phyloP scores from a whole-genome alignment of 1,140 invertebrate genomes.

The Eueides isabella region DNA sequence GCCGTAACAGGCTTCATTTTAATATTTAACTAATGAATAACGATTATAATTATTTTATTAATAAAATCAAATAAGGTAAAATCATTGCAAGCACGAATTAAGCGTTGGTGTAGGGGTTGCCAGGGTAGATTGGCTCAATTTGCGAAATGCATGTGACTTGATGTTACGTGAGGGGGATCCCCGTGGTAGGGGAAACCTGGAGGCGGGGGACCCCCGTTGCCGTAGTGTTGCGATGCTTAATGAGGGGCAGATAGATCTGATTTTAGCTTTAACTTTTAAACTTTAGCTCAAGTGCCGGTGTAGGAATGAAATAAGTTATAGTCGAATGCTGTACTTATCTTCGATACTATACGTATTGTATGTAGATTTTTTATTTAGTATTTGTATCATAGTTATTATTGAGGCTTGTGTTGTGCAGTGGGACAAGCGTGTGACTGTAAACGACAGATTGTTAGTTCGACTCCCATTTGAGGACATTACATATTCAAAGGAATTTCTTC shows the following conservation, averaged over 20 bases:
- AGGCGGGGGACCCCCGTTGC: slow-evolving; percentile 15
- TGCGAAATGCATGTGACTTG: slow-evolving; percentile 46
- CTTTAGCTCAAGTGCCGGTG: not conserved
- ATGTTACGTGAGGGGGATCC: slow-evolving; percentile 47
- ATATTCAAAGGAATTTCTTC: too few relatives aligned
- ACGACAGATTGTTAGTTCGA: too few relatives aligned
- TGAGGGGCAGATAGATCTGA: slow-evolving; percentile 30
- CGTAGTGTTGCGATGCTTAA: slow-evolving; percentile 40
- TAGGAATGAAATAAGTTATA: not conserved
- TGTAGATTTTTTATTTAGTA: too few relatives aligned
- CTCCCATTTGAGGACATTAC: too few relatives aligned
- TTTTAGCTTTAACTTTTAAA: slow-evolving; percentile 20
- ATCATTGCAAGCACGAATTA: slow-evolving; percentile 24
- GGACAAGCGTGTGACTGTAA: too few relatives aligned
- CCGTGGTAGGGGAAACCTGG: slow-evolving; percentile 18
- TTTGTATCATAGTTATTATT: too few relatives aligned
- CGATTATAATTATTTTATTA: slow-evolving; percentile 17
- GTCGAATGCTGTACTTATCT: not conserved
- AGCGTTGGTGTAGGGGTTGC: slow-evolving; percentile 46
- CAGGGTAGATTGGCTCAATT: slow-evolving; percentile 70
- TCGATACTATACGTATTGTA: too few relatives aligned
- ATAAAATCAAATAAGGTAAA: slow-evolving; percentile 9
- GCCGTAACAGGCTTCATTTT: too few relatives aligned
- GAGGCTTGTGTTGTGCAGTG: too few relatives aligned
- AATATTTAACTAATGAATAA: not conserved